Percentiles rank a stretch among this genome's conserved stretches.
These are phyloP conservation scores for Dipodomys ordii DNA, from an alignment of 2,113 vertebrate species.

Conservation along the genomic window DNA sequence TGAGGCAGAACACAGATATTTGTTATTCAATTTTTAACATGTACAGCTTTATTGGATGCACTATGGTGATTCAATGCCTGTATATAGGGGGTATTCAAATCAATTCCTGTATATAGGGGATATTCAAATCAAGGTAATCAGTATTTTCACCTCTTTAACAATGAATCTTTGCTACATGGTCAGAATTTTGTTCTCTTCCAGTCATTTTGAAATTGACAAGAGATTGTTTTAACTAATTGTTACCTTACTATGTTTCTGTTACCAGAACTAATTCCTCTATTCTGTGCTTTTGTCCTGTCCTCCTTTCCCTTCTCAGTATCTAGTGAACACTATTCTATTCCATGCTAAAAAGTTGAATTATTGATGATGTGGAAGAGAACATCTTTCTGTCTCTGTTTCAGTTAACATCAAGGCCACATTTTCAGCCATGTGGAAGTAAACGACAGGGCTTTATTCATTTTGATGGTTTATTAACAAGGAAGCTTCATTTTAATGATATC, in stretches of 20 bases:
- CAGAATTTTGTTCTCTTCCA: neutral
- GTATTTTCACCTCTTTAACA: neutral
- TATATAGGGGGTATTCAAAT: neutral
- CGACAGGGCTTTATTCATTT: neutral
- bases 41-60: neutral
- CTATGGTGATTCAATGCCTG: neutral
- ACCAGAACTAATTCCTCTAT: no score
- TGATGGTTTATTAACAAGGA: neutral
- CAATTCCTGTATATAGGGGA: neutral
- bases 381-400: neutral
- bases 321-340: neutral
- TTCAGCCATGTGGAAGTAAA: neutral
- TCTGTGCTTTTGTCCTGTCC: neutral
- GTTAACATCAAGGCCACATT: neutral
- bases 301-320: neutral
- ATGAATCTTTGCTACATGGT: neutral
- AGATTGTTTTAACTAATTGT: neutral
- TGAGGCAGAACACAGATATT: neutral
- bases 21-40: neutral
- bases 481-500: slow-evolving; percentile 10
- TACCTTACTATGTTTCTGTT: neutral
- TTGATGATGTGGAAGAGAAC: neutral
- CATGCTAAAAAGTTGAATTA: neutral
- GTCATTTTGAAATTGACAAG: neutral
- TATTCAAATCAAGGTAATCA: neutral